A percentile compares a stretch with the other conserved stretches of the same genome.
Evolutionary conservation across 2,888 invertebrate genomes (phyloP).

Genomic region (Athalia rosae): DNA sequence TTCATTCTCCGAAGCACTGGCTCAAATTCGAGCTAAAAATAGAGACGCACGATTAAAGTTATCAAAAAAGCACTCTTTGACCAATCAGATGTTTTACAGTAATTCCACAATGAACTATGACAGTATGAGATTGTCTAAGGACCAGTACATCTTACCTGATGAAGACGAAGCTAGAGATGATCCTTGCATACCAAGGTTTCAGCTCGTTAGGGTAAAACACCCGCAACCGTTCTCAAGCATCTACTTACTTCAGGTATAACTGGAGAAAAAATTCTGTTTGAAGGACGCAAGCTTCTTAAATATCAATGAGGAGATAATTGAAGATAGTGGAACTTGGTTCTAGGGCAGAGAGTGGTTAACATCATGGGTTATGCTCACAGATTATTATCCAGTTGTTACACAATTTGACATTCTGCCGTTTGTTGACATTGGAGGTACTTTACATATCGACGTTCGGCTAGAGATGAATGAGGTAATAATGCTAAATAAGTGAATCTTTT

Average conservation of each 20-base stretch:
- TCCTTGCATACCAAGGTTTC: constrained; percentile 70
- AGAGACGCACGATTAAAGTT: constrained; percentile 46
- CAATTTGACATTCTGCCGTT: constrained; percentile 73
- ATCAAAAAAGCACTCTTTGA: constrained; percentile 52
- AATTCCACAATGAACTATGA: constrained; percentile 50
- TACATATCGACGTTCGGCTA: constrained; percentile 71
- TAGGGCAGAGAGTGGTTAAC: constrained; percentile 74
- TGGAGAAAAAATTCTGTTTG: constrained; percentile 33
- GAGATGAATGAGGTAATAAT: constrained; percentile 68
- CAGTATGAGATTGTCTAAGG: constrained; percentile 51
- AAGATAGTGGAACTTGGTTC: constrained; percentile 46
- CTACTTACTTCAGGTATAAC: constrained; percentile 72
- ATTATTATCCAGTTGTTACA: constrained; percentile 68
- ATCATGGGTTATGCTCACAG: constrained; percentile 72
- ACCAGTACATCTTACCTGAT: constrained; percentile 52
- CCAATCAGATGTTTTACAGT: constrained; percentile 42
- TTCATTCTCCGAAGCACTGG: constrained; percentile 52
- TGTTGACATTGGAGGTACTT: constrained; percentile 74
- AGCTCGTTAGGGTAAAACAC: constrained; percentile 72
- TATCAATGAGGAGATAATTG: not conserved
- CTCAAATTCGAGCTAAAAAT: constrained; percentile 44
- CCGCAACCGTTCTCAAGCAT: constrained; percentile 73
- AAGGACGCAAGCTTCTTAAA: not conserved
- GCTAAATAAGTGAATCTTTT: not conserved
- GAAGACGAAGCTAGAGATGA: constrained; percentile 55